Percentiles rank a stretch among this genome's conserved stretches.
Evolutionary conservation across 2,888 invertebrate species (phyloP).

Genomic region (Phorcus lineatus): DNA sequence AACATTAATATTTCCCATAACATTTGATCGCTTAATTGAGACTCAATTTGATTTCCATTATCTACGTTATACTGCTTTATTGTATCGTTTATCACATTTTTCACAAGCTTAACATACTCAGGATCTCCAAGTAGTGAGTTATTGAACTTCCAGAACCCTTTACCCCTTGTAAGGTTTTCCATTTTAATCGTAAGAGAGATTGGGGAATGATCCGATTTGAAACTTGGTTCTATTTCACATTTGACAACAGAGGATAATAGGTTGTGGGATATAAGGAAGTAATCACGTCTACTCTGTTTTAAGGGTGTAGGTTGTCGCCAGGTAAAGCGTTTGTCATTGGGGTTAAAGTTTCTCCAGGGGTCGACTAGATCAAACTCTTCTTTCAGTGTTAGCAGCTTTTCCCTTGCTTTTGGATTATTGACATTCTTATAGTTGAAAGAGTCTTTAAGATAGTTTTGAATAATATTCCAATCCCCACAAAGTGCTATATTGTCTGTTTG

Average conservation of each 20-base stretch:
- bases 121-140: constrained; percentile 15
- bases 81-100: too few relatives aligned
- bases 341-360: neutral
- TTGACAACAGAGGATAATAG: neutral
- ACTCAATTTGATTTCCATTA: too few relatives aligned
- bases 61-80: too few relatives aligned
- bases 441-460: neutral
- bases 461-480: constrained; percentile 28
- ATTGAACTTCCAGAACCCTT: constrained; percentile 32
- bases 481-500: neutral
- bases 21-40: too few relatives aligned
- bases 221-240: constrained; percentile 17
- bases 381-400: neutral
- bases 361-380: constrained; percentile 21
- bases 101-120: neutral
- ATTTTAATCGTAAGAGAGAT: constrained; percentile 14
- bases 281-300: constrained; percentile 26
- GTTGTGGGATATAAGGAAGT: constrained; percentile 21
- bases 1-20: too few relatives aligned
- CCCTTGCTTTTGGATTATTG: constrained; percentile 27
- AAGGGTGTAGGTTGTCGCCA: constrained; percentile 15
- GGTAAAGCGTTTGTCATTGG: constrained; percentile 2
- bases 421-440: constrained; percentile 10
- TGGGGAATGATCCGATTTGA: constrained; percentile 21
- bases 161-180: neutral